Percentiles rank a stretch among this genome's conserved stretches.
Conservation (phyloP, 1,140 invertebrate species). For the Phocides pigmalion region DNA sequence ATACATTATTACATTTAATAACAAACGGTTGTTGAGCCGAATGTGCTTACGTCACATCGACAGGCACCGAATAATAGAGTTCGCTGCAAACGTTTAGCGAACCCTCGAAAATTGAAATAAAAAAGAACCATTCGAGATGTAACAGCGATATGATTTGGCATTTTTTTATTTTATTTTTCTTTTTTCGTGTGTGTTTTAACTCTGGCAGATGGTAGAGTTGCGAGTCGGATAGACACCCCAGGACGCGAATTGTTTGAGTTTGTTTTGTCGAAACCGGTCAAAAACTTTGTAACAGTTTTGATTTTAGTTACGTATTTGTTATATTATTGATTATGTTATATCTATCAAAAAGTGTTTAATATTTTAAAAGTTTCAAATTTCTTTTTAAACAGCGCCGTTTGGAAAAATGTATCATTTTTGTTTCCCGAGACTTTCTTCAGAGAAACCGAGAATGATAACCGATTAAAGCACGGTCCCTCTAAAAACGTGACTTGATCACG, state of each 20-base stretch:
- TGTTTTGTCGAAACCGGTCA: conserved; percentile 5
- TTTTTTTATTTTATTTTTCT: conserved; percentile 67
- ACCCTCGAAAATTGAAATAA: conserved; percentile 82
- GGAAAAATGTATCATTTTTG: too few relatives aligned
- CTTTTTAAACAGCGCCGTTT: too few relatives aligned
- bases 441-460: too few relatives aligned
- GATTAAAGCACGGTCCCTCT: too few relatives aligned
- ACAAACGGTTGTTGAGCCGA: conserved; percentile 71
- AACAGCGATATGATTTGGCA: conserved; percentile 82
- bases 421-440: too few relatives aligned
- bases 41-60: conserved; percentile 75
- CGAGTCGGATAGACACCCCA: conserved; percentile 51
- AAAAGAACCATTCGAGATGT: conserved; percentile 80
- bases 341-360: too few relatives aligned
- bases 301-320: too few relatives aligned
- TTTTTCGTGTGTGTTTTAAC: conserved; percentile 67
- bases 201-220: conserved; percentile 52
- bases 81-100: conserved; percentile 77
- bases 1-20: conserved; percentile 81
- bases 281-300: too few relatives aligned
- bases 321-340: too few relatives aligned
- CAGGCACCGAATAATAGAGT: conserved; percentile 79
- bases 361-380: too few relatives aligned
- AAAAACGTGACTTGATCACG: too few relatives aligned
- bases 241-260: conserved; percentile 27